Evolutionary conservation across 2,888 invertebrate species (phyloP).

Genomic region (Danaus chrysippus): DNA sequence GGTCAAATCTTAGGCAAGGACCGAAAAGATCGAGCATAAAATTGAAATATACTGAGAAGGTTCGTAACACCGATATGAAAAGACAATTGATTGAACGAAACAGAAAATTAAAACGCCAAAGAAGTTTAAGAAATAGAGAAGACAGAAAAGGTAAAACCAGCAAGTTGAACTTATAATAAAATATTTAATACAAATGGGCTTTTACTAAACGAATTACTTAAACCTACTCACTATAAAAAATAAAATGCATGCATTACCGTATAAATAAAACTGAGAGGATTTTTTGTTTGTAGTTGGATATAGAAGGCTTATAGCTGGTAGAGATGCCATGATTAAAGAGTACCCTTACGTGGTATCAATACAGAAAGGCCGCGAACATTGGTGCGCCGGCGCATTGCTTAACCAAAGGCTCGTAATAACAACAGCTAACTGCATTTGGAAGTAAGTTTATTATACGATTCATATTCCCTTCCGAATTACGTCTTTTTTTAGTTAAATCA

Average conservation of each 20-base stretch:
- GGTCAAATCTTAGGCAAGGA: background rate
- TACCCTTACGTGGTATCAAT: conserved; percentile 69
- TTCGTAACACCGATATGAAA: conserved; percentile 4
- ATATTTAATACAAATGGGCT: conserved; percentile 20
- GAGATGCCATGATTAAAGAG: conserved; percentile 56
- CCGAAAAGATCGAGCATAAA: conserved; percentile 9
- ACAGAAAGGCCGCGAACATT: conserved; percentile 58
- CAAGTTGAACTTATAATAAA: conserved; percentile 23
- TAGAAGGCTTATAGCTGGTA: conserved; percentile 56
- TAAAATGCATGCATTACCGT: too few species aligned
- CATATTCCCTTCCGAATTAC: too few species aligned
- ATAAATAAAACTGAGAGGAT: conserved; percentile 5
- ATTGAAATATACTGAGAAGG: conserved; percentile 14
- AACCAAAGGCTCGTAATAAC: conserved; percentile 61
- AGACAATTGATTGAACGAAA: background rate
- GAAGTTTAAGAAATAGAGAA: conserved; percentile 1
- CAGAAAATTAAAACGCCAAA: conserved; percentile 9
- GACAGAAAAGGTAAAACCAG: conserved; percentile 24
- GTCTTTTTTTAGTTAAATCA: too few species aligned
- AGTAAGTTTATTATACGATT: conserved; percentile 50
- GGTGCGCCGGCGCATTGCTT: conserved; percentile 66
- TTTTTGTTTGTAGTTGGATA: conserved; percentile 37
- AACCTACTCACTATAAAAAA: too few species aligned
- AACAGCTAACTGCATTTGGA: conserved; percentile 72
- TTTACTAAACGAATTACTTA: conserved; percentile 17